Conservation (phyloP, 2,797 vertebrate genomes). For the Acanthiza pusilla region DNA sequence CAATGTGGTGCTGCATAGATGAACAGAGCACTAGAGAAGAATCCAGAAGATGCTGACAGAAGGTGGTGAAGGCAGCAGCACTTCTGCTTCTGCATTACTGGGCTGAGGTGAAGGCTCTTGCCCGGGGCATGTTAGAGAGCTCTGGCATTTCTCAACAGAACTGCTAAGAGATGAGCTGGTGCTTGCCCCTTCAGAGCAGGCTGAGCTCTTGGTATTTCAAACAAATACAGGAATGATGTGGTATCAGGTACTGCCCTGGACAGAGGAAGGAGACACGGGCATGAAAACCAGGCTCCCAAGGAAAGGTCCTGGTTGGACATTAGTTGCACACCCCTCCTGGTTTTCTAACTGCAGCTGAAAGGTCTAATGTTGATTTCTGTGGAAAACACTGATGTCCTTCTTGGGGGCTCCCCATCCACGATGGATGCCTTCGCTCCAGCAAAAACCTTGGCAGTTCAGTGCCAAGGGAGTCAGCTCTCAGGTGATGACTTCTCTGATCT, state of each 20-base stretch:
- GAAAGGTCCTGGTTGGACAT: neutral
- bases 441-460: neutral
- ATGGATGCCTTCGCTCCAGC: neutral
- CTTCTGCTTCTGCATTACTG: neutral
- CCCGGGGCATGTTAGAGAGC: neutral
- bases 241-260: neutral
- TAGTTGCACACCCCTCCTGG: rapidly evolving
- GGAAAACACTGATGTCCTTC: neutral
- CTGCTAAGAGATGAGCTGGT: neutral
- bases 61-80: neutral
- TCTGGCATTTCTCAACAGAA: neutral
- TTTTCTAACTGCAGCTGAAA: neutral
- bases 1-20: neutral
- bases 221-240: neutral
- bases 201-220: neutral
- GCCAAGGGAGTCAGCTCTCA: rapidly evolving
- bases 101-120: rapidly evolving
- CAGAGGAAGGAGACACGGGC: rapidly evolving
- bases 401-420: neutral
- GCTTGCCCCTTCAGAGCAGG: neutral
- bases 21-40: neutral
- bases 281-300: neutral
- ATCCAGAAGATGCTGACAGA: neutral
- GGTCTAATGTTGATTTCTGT: neutral
- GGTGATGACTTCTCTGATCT: neutral